A percentile compares a stretch with the other conserved stretches of the same genome.
phyloP scores from a whole-genome alignment of 2,888 invertebrate species.

The Nomada fucata region DNA sequence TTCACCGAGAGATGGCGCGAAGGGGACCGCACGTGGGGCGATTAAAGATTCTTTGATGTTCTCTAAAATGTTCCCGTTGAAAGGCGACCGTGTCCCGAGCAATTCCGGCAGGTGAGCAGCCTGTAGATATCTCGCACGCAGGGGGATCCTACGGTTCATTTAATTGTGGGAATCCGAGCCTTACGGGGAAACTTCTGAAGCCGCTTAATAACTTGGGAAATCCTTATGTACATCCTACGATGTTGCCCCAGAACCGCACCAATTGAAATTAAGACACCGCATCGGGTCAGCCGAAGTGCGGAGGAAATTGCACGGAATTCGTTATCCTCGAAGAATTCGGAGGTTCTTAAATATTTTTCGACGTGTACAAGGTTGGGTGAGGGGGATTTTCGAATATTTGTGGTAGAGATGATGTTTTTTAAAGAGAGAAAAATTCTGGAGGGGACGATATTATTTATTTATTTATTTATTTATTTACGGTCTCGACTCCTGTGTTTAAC shows the following conservation, averaged over 20 bases:
- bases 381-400: background rate
- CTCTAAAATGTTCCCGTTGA: conserved; percentile 80
- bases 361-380: background rate
- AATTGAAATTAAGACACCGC: conserved; percentile 69
- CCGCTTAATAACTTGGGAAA: conserved; percentile 76
- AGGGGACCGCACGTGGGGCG: conserved; percentile 69
- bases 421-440: no score
- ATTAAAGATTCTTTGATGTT: conserved; percentile 83
- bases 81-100: conserved; percentile 80
- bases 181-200: conserved; percentile 71
- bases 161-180: conserved; percentile 80
- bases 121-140: conserved; percentile 72
- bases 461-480: no score
- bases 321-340: conserved; percentile 9
- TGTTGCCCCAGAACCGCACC: conserved; percentile 47
- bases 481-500: no score
- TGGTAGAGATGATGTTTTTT: background rate
- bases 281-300: conserved; percentile 31
- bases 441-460: no score
- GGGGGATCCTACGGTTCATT: conserved; percentile 79
- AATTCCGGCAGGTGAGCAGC: conserved; percentile 81
- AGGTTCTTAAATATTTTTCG: background rate
- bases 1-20: conserved; percentile 73
- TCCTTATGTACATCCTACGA: conserved; percentile 68
- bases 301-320: conserved; percentile 45